Evolutionary conservation across 2,113 vertebrate genomes (phyloP).

Genomic region (Laticauda colubrina): DNA sequence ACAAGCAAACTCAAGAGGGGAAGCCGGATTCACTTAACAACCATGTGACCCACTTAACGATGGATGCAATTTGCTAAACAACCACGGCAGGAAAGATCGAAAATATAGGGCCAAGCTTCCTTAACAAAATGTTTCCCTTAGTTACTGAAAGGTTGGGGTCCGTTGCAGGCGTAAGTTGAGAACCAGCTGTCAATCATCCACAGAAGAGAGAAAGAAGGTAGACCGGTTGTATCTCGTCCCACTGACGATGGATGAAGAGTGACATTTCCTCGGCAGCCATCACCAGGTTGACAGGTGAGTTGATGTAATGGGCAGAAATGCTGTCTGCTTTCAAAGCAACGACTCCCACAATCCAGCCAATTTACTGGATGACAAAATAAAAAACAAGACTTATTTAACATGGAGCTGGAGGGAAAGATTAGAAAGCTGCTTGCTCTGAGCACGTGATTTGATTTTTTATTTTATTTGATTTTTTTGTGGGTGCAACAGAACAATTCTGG

Average conservation of each 20-base stretch:
- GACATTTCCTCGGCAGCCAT: slow-evolving; percentile 34
- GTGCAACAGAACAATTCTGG: neutral
- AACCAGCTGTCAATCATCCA: neutral
- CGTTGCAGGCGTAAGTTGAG: fast-evolving
- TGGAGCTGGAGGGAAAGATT: too few species aligned
- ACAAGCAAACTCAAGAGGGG: neutral
- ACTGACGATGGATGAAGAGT: neutral
- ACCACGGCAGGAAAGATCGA: neutral
- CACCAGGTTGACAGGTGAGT: neutral
- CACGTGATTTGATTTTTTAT: too few species aligned
- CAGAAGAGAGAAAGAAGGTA: neutral
- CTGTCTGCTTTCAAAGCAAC: slow-evolving; percentile 36
- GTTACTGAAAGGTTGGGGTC: neutral
- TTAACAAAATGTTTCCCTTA: neutral
- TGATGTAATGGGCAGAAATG: slow-evolving; percentile 28
- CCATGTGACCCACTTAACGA: too few species aligned
- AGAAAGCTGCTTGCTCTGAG: neutral
- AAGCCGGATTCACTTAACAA: neutral
- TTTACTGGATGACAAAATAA: slow-evolving; percentile 52
- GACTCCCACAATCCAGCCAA: slow-evolving; percentile 33
- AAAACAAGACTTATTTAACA: slow-evolving; percentile 1
- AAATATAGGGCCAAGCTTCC: too few species aligned
- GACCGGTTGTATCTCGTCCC: fast-evolving
- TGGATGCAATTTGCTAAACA: too few species aligned
- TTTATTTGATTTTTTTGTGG: neutral